Evolutionary conservation across 2,113 vertebrate species (phyloP), one percentile per base, ranked within the genome.

Genomic region (Halichoerus grypus): DNA sequence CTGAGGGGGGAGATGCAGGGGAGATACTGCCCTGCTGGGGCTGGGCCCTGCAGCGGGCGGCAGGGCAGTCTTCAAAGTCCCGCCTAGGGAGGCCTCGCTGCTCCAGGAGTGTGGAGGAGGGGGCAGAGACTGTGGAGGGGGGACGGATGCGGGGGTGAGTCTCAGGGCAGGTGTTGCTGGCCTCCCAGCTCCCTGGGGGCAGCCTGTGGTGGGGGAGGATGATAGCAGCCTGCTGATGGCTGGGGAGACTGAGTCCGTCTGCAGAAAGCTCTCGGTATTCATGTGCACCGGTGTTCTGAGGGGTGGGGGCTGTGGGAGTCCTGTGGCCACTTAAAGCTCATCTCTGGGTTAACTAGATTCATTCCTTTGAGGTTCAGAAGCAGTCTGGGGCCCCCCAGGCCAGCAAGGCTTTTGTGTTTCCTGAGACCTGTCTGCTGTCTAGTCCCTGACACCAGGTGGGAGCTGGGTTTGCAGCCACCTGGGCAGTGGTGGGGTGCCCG

Each of bases 101-200:
- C 76, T 9, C 79, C 4, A 11, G 67, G 67, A 39, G 67, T 4
- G 0, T 31, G 67, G 91, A 33, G 19, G 19, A 15, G 2, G 69
- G 42, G 28, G 21, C 1, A 0, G 31, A 55, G 19, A 2, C 4
- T 3, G 15, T 26, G 18, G 65, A n/a, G 86, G 53, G 13, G 39
- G 67, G 14, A 2, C 1, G 0, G 36, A 24, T n/a, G n/a, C 28
- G 5, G 83, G 51, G 59, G 51, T 6, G 2, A 59, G 42, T 61
- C 77, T 7, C 0, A 0, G 39, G 8, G 19, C 59, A 49, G 59
- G 24, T n/a, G 21, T 89, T 4, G 1, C 4, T 1, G 18, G 59
- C 21, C 63, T 84, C 16, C 24, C 13, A 7, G 71, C 10, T 7
- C 57, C 24, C 22, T 13, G 5, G 19, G 6, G 42, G 49, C 31